phyloP scores from a whole-genome alignment of 2,888 invertebrate species.

The Endotricha flammealis region DNA sequence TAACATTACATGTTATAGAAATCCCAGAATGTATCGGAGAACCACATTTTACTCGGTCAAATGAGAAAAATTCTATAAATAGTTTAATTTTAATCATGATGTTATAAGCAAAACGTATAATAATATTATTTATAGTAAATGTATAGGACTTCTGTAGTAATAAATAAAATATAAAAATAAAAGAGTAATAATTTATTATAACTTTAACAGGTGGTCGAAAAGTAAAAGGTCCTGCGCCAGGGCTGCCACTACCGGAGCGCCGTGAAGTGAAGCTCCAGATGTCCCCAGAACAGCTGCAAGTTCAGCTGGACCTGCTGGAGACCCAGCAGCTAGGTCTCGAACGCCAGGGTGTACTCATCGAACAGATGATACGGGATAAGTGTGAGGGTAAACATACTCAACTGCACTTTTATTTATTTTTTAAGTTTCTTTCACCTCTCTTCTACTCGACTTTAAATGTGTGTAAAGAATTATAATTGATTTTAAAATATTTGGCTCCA shows the following conservation, averaged over 20 bases:
- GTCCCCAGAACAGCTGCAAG: constrained; percentile 80
- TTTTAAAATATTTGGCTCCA: too few relatives aligned
- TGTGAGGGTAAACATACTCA: constrained; percentile 79
- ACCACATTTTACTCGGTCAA: too few relatives aligned
- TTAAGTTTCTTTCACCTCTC: constrained; percentile 10
- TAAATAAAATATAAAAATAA: too few relatives aligned
- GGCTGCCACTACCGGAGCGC: constrained; percentile 85
- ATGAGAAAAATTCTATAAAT: too few relatives aligned
- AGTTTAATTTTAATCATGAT: too few relatives aligned
- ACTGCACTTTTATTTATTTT: constrained; percentile 13
- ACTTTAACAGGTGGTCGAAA: constrained; percentile 79
- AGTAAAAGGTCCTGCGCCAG: constrained; percentile 90
- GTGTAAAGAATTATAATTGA: too few relatives aligned
- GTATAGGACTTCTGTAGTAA: too few relatives aligned
- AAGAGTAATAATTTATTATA: not conserved
- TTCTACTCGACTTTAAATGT: constrained; percentile 9
- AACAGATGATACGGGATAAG: constrained; percentile 91
- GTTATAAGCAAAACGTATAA: too few relatives aligned
- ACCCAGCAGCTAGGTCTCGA: constrained; percentile 93
- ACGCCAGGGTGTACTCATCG: constrained; percentile 92
- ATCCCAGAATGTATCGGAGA: too few relatives aligned
- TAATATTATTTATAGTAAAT: too few relatives aligned
- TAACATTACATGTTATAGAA: too few relatives aligned
- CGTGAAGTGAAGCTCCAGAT: constrained; percentile 75
- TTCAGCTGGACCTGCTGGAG: constrained; percentile 88